phyloP scores from a whole-genome alignment of 2,888 invertebrate genomes.

The Tuta absoluta region DNA sequence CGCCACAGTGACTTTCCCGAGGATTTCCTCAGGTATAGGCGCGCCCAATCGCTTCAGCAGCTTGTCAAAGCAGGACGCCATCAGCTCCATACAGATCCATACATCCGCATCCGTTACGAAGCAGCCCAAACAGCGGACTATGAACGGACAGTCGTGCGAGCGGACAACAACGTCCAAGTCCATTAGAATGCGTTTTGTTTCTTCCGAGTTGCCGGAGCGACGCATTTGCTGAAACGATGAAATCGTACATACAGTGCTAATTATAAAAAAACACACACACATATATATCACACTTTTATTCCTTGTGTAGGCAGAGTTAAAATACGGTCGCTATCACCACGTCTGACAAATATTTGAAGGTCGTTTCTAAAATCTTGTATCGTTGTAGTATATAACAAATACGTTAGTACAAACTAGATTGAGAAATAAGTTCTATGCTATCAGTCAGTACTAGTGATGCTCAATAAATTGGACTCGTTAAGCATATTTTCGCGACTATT shows the following conservation, averaged over 20 bases:
- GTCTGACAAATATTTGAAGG: too few species aligned
- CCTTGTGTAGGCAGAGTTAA: too few species aligned
- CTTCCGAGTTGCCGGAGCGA: conserved; percentile 96
- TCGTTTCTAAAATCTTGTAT: too few species aligned
- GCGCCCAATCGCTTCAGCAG: conserved; percentile 91
- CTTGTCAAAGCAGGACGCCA: conserved; percentile 99
- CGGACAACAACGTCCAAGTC: conserved; percentile 99
- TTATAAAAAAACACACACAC: too few species aligned
- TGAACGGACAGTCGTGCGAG: conserved; percentile 97
- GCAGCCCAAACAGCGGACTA: conserved; percentile 98
- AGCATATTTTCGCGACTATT: too few species aligned
- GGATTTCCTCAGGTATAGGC: conserved; percentile 97
- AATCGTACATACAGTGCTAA: not conserved
- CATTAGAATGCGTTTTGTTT: conserved; percentile 99
- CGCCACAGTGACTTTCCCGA: conserved; percentile 98
- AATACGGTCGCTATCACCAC: too few species aligned
- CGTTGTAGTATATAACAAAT: too few species aligned
- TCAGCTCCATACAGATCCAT: conserved; percentile 99
- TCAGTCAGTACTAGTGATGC: too few species aligned
- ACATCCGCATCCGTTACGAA: conserved; percentile 98
- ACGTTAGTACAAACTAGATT: too few species aligned
- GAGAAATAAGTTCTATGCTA: too few species aligned
- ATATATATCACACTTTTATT: too few species aligned
- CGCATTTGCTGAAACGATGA: conserved; percentile 91
- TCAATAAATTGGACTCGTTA: too few species aligned